A percentile compares a stretch with the other conserved stretches of the same genome.
These are phyloP conservation scores for Centropristis striata DNA, from an alignment of 2,113 vertebrate species.

Conservation along the genomic window DNA sequence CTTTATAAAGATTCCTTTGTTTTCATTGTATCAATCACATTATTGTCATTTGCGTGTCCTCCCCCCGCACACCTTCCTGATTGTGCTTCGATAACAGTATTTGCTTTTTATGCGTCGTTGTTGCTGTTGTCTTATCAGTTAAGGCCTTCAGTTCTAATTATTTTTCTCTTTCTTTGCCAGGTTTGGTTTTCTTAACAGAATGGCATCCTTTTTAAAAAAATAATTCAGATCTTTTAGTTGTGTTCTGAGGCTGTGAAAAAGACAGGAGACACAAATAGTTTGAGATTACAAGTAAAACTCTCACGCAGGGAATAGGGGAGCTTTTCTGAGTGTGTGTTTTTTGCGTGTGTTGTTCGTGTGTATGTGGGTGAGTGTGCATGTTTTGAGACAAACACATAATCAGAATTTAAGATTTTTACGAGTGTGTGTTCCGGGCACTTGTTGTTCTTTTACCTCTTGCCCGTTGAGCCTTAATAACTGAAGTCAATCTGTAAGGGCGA, in stretches of 20 bases:
- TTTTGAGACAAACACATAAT: constrained; percentile 72
- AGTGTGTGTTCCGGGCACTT: constrained; percentile 81
- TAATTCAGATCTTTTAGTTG: constrained; percentile 44
- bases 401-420: constrained; percentile 67
- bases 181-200: constrained; percentile 49
- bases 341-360: constrained; percentile 8
- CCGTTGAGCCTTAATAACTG: constrained; percentile 85
- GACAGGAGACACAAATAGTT: constrained; percentile 54
- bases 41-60: constrained; percentile 36
- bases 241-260: constrained; percentile 77
- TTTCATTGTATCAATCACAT: constrained; percentile 65
- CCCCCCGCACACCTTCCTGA: constrained; percentile 19
- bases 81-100: constrained; percentile 79
- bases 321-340: constrained; percentile 61
- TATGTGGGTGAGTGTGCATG: constrained; percentile 51
- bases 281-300: constrained; percentile 65
- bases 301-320: constrained; percentile 72
- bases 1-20: constrained; percentile 71
- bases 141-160: constrained; percentile 55
- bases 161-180: constrained; percentile 9
- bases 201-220: constrained; percentile 8
- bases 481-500: constrained; percentile 74
- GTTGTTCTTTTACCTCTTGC: constrained; percentile 82
- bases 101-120: constrained; percentile 64
- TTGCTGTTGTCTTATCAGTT: constrained; percentile 44